A percentile compares a stretch with the other conserved stretches of the same genome.
These are phyloP conservation scores for Heliconius cydno DNA, from an alignment of 2,888 invertebrate genomes.

Conservation along the genomic window DNA sequence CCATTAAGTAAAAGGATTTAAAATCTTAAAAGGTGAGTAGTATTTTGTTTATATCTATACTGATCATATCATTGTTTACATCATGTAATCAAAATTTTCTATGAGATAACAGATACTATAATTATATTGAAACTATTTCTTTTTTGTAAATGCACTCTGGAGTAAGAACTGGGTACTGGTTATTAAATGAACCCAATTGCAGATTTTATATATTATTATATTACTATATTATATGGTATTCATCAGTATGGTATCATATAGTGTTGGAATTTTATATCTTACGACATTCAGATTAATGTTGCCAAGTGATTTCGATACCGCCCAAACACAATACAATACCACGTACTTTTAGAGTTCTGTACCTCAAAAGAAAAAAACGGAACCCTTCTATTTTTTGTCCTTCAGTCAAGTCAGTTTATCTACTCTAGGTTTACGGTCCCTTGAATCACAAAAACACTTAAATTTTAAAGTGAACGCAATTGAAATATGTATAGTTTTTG, in stretches of 20 bases:
- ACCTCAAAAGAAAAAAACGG: background rate
- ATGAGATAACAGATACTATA: background rate
- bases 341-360: background rate
- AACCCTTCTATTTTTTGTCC: background rate
- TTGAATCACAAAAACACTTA: background rate
- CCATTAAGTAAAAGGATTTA: background rate
- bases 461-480: background rate
- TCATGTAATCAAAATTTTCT: too few species aligned
- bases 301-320: background rate
- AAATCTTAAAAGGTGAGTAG: background rate
- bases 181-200: too few species aligned
- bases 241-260: too few species aligned
- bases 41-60: background rate
- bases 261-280: background rate
- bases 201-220: too few species aligned
- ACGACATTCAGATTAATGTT: background rate
- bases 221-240: too few species aligned
- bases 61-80: too few species aligned
- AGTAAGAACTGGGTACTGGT: too few species aligned
- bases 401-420: background rate
- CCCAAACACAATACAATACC: background rate
- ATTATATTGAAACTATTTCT: background rate
- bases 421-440: too few species aligned
- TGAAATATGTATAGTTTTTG: background rate
- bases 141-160: too few species aligned